phyloP scores from a whole-genome alignment of 2,888 invertebrate genomes.

The Operophtera brumata region DNA sequence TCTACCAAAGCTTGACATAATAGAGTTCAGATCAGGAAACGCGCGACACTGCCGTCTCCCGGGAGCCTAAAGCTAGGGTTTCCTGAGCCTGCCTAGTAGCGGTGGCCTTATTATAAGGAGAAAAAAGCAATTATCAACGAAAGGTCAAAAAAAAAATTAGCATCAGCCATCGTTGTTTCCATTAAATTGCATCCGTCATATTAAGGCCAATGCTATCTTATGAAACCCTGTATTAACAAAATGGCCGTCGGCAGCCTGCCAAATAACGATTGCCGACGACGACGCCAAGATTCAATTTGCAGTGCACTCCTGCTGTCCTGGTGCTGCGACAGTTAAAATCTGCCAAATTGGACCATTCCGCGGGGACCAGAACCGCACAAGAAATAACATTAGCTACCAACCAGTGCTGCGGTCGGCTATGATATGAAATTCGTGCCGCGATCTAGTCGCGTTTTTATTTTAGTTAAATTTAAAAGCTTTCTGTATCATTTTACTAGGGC shows the following conservation, averaged over 20 bases:
- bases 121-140: no score
- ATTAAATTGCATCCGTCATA: background rate
- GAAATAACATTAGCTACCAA: background rate
- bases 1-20: conserved; percentile 24
- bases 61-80: conserved; percentile 5
- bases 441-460: no score
- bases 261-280: conserved; percentile 22
- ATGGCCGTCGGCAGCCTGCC: conserved; percentile 25
- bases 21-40: conserved; percentile 13
- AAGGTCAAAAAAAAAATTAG: no score
- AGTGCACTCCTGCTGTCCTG: conserved; percentile 50
- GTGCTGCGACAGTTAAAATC: conserved; percentile 49
- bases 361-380: background rate
- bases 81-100: background rate
- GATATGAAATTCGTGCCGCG: background rate
- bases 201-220: background rate
- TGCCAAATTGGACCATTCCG: conserved; percentile 57
- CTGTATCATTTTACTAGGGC: no score
- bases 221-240: conserved; percentile 6
- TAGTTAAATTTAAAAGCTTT: no score
- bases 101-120: background rate
- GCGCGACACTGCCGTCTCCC: conserved; percentile 11
- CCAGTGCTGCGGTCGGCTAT: background rate
- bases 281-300: conserved; percentile 64
- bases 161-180: no score